phyloP scores from a whole-genome alignment of 2,797 vertebrate genomes.

The Siniperca scherzeri region DNA sequence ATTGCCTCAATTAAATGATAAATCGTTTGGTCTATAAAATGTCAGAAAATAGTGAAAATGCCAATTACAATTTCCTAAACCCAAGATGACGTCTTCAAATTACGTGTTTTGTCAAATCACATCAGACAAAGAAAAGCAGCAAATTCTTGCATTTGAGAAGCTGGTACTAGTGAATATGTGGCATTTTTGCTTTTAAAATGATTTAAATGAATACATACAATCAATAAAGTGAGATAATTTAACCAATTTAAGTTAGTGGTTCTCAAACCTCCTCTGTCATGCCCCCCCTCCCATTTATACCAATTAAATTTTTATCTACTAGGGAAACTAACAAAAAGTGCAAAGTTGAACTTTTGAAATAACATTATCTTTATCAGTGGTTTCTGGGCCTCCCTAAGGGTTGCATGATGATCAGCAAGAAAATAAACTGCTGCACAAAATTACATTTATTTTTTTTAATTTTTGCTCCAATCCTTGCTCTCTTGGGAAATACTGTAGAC shows the following conservation, averaged over 20 bases:
- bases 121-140: not conserved
- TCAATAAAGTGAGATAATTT: not conserved
- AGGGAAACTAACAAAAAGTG: conserved; percentile 1
- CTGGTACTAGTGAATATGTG: not conserved
- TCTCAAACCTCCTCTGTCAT: not conserved
- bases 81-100: not conserved
- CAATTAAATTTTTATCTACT: not conserved
- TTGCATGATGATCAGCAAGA: conserved; percentile 1
- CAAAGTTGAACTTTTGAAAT: not conserved
- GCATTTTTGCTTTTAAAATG: not conserved
- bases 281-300: not conserved
- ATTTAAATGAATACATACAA: not conserved
- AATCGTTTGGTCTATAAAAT: conserved; percentile 10
- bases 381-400: not conserved
- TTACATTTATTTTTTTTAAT: no score
- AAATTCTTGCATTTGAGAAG: not conserved
- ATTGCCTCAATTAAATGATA: conserved; percentile 4
- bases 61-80: not conserved
- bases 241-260: not conserved
- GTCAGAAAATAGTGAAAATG: conserved; percentile 3
- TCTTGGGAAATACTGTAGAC: not conserved
- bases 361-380: not conserved
- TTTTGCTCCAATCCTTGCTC: not conserved
- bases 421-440: not conserved
- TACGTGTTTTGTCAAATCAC: not conserved